Evolutionary conservation across 2,888 invertebrate species (phyloP).

Genomic region (Ornithoptera priamus): DNA sequence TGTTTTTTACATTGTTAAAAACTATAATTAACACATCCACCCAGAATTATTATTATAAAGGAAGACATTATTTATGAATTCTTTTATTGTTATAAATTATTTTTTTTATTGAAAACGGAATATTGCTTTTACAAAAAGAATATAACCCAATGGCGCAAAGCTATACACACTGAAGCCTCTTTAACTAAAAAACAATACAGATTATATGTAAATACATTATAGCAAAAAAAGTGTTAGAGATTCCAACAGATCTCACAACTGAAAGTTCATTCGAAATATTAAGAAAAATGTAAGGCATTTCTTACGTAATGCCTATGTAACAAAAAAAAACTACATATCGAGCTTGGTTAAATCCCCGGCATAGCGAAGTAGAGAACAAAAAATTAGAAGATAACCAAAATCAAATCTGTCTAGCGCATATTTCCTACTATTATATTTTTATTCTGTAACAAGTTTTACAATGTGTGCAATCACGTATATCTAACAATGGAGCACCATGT

Average conservation of each 20-base stretch:
- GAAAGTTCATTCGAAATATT: not conserved
- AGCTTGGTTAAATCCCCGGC: too few species aligned
- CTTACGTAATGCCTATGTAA: too few species aligned
- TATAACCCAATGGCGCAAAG: constrained; percentile 13
- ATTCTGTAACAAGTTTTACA: too few species aligned
- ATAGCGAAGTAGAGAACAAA: too few species aligned
- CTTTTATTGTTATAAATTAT: not conserved
- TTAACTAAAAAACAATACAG: constrained; percentile 2
- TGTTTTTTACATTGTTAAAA: not conserved
- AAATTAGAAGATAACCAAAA: too few species aligned
- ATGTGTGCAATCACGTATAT: too few species aligned
- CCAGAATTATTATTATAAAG: constrained; percentile 6
- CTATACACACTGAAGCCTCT: constrained; percentile 13
- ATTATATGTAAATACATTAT: too few species aligned
- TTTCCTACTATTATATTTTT: too few species aligned
- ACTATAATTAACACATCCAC: not conserved
- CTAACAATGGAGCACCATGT: not conserved
- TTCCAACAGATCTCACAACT: constrained; percentile 17
- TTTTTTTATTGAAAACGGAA: not conserved
- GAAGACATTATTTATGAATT: constrained; percentile 8
- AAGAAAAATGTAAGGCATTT: too few species aligned
- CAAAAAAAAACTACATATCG: too few species aligned
- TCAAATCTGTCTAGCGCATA: too few species aligned
- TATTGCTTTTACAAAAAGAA: not conserved
- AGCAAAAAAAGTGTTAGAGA: constrained; percentile 10